Conservation (phyloP, 2,797 vertebrate species). For the Moxostoma hubbsi region DNA sequence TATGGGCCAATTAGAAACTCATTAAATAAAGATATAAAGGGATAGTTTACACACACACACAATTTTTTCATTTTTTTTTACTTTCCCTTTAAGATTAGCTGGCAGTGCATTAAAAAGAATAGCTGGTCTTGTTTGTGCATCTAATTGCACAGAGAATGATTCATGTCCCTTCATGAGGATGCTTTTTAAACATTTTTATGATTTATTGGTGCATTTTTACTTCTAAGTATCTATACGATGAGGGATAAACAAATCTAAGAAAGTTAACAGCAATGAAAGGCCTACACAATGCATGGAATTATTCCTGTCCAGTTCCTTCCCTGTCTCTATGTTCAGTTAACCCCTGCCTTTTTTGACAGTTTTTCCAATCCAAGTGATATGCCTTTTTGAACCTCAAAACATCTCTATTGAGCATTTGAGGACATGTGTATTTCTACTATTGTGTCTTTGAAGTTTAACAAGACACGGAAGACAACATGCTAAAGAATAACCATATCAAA, state of each 20-base stretch:
- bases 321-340: conserved; percentile 36
- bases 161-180: conserved; percentile 58
- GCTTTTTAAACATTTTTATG: conserved; percentile 67
- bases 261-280: conserved; percentile 55
- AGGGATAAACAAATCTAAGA: conserved; percentile 66
- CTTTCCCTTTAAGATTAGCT: conserved; percentile 59
- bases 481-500: conserved; percentile 36
- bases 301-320: conserved; percentile 41
- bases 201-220: conserved; percentile 71
- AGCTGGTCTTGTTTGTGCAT: conserved; percentile 74
- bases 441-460: conserved; percentile 13
- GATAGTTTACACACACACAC: not conserved
- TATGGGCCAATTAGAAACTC: conserved; percentile 57
- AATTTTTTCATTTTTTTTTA: not conserved
- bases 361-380: conserved; percentile 6
- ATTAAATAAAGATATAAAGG: conserved; percentile 44
- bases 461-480: conserved; percentile 13
- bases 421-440: conserved; percentile 30
- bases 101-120: conserved; percentile 72
- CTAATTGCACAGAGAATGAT: conserved; percentile 67
- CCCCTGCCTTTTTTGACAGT: conserved; percentile 7
- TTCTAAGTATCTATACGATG: conserved; percentile 67
- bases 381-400: conserved; percentile 27
- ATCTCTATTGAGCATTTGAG: conserved; percentile 16
- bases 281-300: conserved; percentile 63